Evolutionary conservation across 1,140 invertebrate genomes (phyloP).

Genomic region (Drosophila takahashii): DNA sequence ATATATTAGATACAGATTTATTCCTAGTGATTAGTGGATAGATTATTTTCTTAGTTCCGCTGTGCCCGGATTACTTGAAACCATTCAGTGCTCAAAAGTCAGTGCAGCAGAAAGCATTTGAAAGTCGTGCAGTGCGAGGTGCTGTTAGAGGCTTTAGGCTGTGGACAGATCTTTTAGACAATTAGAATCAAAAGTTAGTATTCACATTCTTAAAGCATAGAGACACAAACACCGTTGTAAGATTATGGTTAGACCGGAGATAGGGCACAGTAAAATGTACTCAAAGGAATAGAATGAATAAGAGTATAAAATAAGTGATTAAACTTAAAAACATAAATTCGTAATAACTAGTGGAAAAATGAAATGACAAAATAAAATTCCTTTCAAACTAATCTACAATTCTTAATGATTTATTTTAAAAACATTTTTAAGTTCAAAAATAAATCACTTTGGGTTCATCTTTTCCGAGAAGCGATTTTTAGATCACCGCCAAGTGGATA

Average conservation of each 20-base stretch:
- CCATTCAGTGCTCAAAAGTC: constrained; percentile 31
- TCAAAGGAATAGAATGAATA: not conserved
- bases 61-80: constrained; percentile 47
- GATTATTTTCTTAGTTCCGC: constrained; percentile 19
- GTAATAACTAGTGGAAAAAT: no score
- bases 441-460: not conserved
- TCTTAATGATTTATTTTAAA: not conserved
- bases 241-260: constrained; percentile 19
- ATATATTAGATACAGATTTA: not conserved
- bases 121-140: constrained; percentile 67
- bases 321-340: not conserved
- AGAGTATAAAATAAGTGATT: not conserved
- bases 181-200: constrained; percentile 84
- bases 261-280: constrained; percentile 16
- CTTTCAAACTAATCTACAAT: no score
- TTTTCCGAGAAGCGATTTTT: not conserved
- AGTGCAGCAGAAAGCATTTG: constrained; percentile 64
- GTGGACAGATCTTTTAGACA: constrained; percentile 61
- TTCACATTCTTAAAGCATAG: constrained; percentile 50
- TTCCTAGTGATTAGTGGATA: not conserved
- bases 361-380: no score
- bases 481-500: not conserved
- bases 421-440: not conserved
- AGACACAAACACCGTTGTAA: constrained; percentile 61
- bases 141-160: constrained; percentile 75